Conservation (phyloP, 2,113 vertebrate genomes). For the Gracilinanus agilis region DNA sequence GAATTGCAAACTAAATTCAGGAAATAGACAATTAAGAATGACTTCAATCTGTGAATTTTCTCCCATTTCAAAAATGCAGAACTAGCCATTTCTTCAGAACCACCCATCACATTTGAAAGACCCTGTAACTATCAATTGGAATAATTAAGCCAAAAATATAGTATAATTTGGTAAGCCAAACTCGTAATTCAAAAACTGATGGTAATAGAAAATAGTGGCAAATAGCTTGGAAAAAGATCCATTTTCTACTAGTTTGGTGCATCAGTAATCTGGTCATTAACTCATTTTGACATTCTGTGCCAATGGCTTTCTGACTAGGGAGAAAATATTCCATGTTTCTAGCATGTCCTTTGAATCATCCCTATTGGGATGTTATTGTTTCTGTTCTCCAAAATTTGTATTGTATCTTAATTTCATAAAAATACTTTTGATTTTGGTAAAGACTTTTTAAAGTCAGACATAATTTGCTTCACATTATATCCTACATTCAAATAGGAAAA, state of each 20-base stretch:
- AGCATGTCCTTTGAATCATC: neutral
- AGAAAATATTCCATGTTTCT: neutral
- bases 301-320: neutral
- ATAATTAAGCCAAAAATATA: neutral
- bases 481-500: constrained; percentile 12
- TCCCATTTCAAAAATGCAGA: constrained; percentile 6
- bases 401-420: constrained; percentile 37
- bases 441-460: neutral
- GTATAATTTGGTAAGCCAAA: neutral
- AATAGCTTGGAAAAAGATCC: constrained; percentile 6
- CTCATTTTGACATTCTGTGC: neutral
- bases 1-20: neutral
- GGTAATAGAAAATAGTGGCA: constrained; percentile 4
- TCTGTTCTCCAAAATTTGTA: neutral
- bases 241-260: neutral
- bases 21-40: constrained; percentile 27
- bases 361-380: neutral
- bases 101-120: constrained; percentile 12
- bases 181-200: neutral
- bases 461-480: neutral
- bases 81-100: neutral
- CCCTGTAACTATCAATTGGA: neutral
- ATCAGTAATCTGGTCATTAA: neutral
- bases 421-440: constrained; percentile 3
- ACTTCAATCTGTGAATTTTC: constrained; percentile 26